These are phyloP conservation scores for Lasioglossum calceatum DNA, from an alignment of 2,888 invertebrate genomes.

Conservation along the genomic window DNA sequence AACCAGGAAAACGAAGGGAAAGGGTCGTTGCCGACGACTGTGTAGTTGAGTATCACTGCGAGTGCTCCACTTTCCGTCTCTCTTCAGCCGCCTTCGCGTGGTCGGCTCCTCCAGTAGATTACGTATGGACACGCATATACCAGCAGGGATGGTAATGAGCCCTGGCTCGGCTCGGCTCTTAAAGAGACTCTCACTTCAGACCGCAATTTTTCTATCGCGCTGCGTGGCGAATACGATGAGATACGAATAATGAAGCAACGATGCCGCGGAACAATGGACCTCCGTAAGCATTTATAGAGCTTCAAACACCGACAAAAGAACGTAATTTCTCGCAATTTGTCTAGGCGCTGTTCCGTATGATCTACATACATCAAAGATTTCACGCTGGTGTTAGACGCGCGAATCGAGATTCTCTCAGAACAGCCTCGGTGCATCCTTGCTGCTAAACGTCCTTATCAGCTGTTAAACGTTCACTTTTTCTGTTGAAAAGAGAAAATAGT, in stretches of 20 bases:
- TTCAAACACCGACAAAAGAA: constrained; percentile 23
- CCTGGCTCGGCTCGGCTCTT: constrained; percentile 24
- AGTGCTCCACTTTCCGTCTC: constrained; percentile 73
- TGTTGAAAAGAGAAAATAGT: background rate
- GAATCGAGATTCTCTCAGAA: background rate
- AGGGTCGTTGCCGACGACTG: constrained; percentile 39
- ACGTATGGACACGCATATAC: constrained; percentile 53
- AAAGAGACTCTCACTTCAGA: constrained; percentile 34
- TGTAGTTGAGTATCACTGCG: constrained; percentile 69
- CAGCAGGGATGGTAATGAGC: constrained; percentile 52
- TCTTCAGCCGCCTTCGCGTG: constrained; percentile 60
- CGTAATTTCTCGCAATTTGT: constrained; percentile 17
- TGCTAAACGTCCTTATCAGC: background rate
- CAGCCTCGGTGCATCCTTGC: background rate
- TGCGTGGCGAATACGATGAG: constrained; percentile 38
- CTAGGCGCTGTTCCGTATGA: background rate
- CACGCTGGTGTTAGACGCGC: background rate
- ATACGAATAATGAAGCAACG: constrained; percentile 25
- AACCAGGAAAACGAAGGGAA: background rate
- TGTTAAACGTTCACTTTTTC: background rate
- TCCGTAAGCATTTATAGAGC: constrained; percentile 18
- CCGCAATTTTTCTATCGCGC: constrained; percentile 36
- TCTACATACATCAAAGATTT: constrained; percentile 8
- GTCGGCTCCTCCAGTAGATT: constrained; percentile 57
- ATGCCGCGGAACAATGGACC: constrained; percentile 19